These are phyloP conservation scores for Drosophila nigricruria DNA, from an alignment of 2,888 invertebrate genomes.

Conservation along the genomic window DNA sequence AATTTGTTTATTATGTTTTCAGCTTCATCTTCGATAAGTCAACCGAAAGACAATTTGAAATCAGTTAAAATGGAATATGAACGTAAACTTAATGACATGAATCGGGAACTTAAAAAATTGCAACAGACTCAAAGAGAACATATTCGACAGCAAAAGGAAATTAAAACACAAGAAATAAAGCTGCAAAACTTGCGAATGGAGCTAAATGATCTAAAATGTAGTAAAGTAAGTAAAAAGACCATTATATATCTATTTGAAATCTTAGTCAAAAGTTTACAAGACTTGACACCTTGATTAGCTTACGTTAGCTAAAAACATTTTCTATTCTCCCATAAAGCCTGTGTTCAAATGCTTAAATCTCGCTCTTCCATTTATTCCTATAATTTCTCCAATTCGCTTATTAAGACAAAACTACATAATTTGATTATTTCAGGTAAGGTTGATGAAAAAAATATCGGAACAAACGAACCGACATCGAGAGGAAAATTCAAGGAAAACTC, in stretches of 20 bases:
- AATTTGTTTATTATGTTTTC: neutral
- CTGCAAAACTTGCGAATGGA: constrained; percentile 90
- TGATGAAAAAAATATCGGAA: constrained; percentile 97
- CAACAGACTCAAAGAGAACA: constrained; percentile 96
- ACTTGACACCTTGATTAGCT: no score
- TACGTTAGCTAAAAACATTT: no score
- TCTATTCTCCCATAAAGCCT: no score
- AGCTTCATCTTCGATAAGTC: constrained; percentile 61
- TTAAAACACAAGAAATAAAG: constrained; percentile 91
- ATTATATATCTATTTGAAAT: neutral
- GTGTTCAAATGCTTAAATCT: neutral
- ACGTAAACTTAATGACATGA: constrained; percentile 92
- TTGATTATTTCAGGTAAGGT: constrained; percentile 87
- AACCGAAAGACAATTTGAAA: constrained; percentile 88
- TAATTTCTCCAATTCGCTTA: no score
- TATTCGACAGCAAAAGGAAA: constrained; percentile 91
- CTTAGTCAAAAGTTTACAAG: no score
- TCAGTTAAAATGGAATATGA: constrained; percentile 96
- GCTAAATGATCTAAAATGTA: constrained; percentile 92
- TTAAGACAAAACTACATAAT: neutral
- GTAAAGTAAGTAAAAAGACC: constrained; percentile 87
- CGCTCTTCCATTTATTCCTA: no score
- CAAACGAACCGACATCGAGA: constrained; percentile 95
- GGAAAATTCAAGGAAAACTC: constrained; percentile 90
- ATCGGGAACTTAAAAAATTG: constrained; percentile 93